These are phyloP conservation scores for Petrocephalus schoutedeni DNA, from an alignment of 2,797 vertebrate species.

Conservation along the genomic window DNA sequence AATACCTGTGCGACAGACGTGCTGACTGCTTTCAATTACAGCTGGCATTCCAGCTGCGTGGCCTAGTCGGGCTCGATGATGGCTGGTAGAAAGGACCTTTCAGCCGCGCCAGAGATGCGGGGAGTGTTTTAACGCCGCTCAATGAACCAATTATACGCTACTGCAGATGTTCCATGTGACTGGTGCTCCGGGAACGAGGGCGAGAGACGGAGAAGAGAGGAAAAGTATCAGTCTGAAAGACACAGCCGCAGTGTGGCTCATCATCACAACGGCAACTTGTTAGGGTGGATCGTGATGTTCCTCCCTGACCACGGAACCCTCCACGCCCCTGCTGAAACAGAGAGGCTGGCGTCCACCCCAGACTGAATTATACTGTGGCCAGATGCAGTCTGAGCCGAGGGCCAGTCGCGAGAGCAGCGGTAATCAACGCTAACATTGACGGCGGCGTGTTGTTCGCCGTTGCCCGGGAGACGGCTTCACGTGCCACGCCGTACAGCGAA, in stretches of 20 bases:
- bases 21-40: neutral
- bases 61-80: neutral
- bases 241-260: neutral
- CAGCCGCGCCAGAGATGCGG: neutral
- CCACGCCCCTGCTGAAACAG: neutral
- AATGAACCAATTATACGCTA: neutral
- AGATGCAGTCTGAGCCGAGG: neutral
- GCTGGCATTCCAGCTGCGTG: neutral
- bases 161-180: neutral
- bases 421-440: slow-evolving; percentile 5
- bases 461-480: neutral
- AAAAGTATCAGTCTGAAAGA: neutral
- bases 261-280: neutral
- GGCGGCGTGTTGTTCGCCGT: neutral
- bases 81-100: neutral
- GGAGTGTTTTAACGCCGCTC: slow-evolving; percentile 6
- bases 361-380: neutral
- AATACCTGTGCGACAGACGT: neutral
- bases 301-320: neutral
- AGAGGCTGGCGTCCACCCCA: neutral
- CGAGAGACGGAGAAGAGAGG: neutral
- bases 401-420: neutral
- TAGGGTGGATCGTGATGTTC: neutral
- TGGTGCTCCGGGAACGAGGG: neutral
- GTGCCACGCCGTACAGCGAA: neutral